Conservation (phyloP, 2,113 vertebrate genomes). For the Puma concolor region DNA sequence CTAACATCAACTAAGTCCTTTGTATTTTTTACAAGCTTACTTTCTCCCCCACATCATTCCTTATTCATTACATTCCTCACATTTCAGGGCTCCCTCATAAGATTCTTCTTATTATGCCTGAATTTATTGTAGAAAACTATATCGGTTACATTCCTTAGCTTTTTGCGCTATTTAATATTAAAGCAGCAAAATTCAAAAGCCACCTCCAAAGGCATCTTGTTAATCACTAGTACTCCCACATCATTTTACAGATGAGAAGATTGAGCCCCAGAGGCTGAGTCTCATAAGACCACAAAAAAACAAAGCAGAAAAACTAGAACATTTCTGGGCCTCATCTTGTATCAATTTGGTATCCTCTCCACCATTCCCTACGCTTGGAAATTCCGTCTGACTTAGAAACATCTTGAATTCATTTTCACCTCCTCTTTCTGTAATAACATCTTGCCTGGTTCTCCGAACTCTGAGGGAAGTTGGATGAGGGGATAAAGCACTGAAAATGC, state of each 20-base stretch:
- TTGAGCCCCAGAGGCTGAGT: not conserved
- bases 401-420: not conserved
- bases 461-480: not conserved
- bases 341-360: not conserved
- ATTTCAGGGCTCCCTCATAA: not conserved
- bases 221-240: not conserved
- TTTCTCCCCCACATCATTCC: not conserved
- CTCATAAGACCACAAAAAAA: not conserved
- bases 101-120: not conserved
- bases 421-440: not conserved
- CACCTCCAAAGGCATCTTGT: not conserved
- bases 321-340: not conserved
- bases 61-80: not conserved
- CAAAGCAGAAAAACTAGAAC: not conserved
- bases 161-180: not conserved
- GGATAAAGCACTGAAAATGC: not conserved
- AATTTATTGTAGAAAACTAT: not conserved
- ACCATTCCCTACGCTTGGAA: rapidly evolving
- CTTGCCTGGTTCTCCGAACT: not conserved
- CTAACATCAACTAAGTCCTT: not conserved
- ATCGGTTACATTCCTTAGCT: not conserved
- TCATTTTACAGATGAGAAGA: not conserved
- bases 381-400: not conserved
- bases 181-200: not conserved
- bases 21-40: not conserved